These are phyloP conservation scores for Branchinecta sandiegonensis DNA, from an alignment of 2,888 invertebrate genomes.

Conservation along the genomic window DNA sequence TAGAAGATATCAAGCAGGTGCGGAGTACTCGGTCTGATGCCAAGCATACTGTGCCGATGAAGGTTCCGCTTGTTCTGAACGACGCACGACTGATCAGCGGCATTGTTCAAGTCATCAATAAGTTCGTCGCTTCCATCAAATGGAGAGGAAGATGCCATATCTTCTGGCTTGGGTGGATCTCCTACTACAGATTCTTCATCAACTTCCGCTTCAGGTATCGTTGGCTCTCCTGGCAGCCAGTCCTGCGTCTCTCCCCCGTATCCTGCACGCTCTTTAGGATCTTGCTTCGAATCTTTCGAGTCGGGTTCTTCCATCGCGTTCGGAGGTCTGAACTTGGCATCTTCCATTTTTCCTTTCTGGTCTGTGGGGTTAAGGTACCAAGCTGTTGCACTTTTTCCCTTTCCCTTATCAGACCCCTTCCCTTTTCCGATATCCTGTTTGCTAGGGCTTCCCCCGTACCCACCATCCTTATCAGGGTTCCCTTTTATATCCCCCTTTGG, in stretches of 20 bases:
- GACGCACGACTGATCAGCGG: neutral
- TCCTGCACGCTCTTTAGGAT: neutral
- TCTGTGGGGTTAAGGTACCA: neutral
- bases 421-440: neutral
- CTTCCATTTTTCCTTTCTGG: neutral
- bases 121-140: neutral
- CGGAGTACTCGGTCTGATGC: neutral
- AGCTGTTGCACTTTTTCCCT: neutral
- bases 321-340: no score
- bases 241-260: neutral
- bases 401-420: neutral
- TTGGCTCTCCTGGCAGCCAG: constrained; percentile 3
- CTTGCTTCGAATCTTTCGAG: neutral
- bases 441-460: neutral
- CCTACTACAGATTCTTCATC: constrained; percentile 10
- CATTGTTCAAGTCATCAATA: neutral
- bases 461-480: constrained; percentile 7
- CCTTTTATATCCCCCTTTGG: constrained; percentile 11
- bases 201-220: neutral
- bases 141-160: constrained; percentile 9
- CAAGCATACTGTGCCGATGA: neutral
- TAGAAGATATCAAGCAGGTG: neutral
- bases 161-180: constrained; percentile 15
- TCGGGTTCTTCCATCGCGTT: neutral
- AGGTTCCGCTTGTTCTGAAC: no score